Evolutionary conservation across 2,113 vertebrate species (phyloP).

Genomic region (Epinephelus fuscoguttatus): DNA sequence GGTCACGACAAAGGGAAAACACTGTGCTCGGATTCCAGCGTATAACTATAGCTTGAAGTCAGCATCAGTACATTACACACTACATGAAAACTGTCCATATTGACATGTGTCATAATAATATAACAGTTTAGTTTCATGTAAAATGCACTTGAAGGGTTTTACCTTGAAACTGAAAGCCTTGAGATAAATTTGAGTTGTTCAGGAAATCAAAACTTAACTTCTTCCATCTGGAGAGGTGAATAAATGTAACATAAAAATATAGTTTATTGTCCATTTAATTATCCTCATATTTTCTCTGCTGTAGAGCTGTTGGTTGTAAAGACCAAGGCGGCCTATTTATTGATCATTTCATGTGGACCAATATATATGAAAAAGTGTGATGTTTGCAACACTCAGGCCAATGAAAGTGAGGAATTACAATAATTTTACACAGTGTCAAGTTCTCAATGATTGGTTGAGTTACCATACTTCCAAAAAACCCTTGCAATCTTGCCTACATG

Average conservation of each 20-base stretch:
- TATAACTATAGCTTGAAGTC: slow-evolving; percentile 1
- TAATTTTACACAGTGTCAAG: not conserved
- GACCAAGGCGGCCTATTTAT: not conserved
- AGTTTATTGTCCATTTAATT: slow-evolving; percentile 18
- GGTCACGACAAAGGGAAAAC: not conserved
- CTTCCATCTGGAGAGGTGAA: slow-evolving; percentile 5
- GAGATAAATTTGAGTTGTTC: slow-evolving; percentile 1
- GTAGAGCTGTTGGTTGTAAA: not conserved
- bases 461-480: not conserved
- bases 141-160: slow-evolving; percentile 10
- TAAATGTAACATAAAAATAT: slow-evolving; percentile 23
- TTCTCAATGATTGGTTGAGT: not conserved
- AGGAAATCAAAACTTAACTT: slow-evolving; percentile 11
- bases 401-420: not conserved
- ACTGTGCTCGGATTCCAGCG: not conserved
- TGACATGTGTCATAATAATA: slow-evolving; percentile 5
- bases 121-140: slow-evolving; percentile 1
- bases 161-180: not conserved
- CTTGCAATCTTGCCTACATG: not conserved
- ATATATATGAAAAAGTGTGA: slow-evolving; percentile 3
- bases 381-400: not conserved
- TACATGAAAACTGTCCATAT: slow-evolving; percentile 4
- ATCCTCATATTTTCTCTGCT: slow-evolving; percentile 8
- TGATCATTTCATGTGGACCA: not conserved
- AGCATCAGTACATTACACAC: slow-evolving; percentile 13